phyloP scores from a whole-genome alignment of 1,140 invertebrate genomes.

The Cyclargus thomasi region DNA sequence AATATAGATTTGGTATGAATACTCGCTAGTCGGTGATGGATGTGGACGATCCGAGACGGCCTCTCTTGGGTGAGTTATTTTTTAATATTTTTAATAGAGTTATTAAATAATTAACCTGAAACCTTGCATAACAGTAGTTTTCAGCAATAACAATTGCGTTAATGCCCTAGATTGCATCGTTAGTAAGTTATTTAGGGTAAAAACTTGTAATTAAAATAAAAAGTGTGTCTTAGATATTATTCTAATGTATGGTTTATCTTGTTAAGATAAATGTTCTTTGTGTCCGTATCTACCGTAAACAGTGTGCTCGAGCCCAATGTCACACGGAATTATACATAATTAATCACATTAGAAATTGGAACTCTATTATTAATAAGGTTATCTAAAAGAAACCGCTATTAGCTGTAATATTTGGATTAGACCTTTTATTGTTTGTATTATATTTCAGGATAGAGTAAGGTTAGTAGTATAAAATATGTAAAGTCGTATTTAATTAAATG shows the following conservation, averaged over 20 bases:
- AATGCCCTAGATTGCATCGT: neutral
- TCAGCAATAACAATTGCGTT: neutral
- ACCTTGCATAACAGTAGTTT: neutral
- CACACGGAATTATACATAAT: neutral
- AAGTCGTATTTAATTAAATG: too few relatives aligned
- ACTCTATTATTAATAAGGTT: neutral
- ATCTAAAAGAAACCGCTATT: too few relatives aligned
- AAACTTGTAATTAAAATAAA: too few relatives aligned
- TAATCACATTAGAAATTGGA: neutral
- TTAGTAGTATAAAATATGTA: too few relatives aligned
- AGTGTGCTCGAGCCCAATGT: neutral
- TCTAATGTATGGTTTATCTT: neutral
- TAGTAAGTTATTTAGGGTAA: neutral
- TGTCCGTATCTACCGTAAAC: neutral
- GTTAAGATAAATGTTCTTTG: neutral
- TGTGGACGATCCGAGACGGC: conserved; percentile 45
- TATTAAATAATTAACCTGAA: conserved; percentile 5
- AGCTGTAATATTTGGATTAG: too few relatives aligned
- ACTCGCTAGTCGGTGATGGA: conserved; percentile 32
- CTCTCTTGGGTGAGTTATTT: conserved; percentile 42
- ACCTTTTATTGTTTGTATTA: too few relatives aligned
- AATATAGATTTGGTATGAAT: neutral
- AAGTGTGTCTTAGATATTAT: neutral
- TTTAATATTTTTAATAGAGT: neutral
- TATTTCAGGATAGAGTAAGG: too few relatives aligned